Evolutionary conservation across 2,797 vertebrate genomes (phyloP), one percentile per base, ranked within the genome.

Genomic region (Peromyscus attwateri): DNA sequence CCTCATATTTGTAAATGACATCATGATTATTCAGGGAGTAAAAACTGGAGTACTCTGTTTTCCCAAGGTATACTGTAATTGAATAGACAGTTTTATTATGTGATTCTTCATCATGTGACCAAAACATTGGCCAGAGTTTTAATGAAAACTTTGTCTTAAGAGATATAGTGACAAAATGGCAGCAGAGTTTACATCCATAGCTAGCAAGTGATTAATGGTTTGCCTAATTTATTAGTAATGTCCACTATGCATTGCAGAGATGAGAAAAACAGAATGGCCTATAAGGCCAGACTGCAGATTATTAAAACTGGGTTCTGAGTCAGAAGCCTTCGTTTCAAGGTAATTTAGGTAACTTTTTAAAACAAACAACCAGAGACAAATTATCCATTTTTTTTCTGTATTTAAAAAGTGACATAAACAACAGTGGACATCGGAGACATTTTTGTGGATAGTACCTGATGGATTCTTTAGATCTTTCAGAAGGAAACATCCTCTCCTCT

Each of bases 331-430:
- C 34, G 3, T 81, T 3, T 90, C 40, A 94, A 94, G 76, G 73
- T 34, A 96, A 57, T 57, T 89, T 79, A 91, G 29, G 6, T 66
- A 66, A 81, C 1, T 13, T 91, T 66, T 90, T 64, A 83, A 71
- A 96, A 93, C 16, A 94, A 94, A 71, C 80, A 79, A 85, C 87
- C 89, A 90, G n/a, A 70, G 75, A 29, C 25, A 96, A 77, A 19
- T 68, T 43, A 92, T 82, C 12, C 37, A 40, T 81, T 87, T 95
- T 91, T 60, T 60, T 80, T 60, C 27, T 40, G 6, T 6, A 64
- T 46, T 64, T 46, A 64, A 81, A 95, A 82, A 27, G 8, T 25
- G n/a, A 40, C 77, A 82, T 68, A 52, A 89, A 40, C 12, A 93
- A 68, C 19, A 91, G 13, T 55, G 19, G 37, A 55, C 25, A 79